Conservation (phyloP, 2,797 vertebrate genomes). For the Hoplostethus atlanticus region DNA sequence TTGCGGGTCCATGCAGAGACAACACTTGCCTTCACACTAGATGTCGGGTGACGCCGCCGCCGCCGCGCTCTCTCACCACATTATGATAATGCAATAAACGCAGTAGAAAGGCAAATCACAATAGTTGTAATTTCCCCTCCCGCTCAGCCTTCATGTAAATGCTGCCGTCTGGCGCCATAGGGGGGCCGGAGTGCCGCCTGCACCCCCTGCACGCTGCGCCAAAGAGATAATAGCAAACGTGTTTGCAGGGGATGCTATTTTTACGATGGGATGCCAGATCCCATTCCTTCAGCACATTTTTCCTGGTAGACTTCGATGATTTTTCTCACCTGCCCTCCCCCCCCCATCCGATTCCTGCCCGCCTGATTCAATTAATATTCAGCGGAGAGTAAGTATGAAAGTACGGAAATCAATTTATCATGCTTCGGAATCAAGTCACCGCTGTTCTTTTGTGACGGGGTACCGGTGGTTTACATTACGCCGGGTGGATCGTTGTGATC, state of each 20-base stretch:
- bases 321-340: conserved; percentile 56
- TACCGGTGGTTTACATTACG: conserved; percentile 62
- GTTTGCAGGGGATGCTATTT: conserved; percentile 83
- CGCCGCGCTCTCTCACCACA: conserved; percentile 52
- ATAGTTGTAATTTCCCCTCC: conserved; percentile 78
- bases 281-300: conserved; percentile 73
- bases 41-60: conserved; percentile 40
- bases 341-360: conserved; percentile 55
- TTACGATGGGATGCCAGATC: conserved; percentile 75
- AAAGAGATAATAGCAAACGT: conserved; percentile 81
- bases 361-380: conserved; percentile 79
- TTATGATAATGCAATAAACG: conserved; percentile 82
- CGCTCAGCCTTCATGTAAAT: conserved; percentile 76
- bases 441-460: conserved; percentile 66
- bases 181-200: conserved; percentile 65
- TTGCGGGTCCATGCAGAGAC: conserved; percentile 27
- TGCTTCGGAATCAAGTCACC: conserved; percentile 71
- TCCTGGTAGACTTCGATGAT: conserved; percentile 61
- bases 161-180: conserved; percentile 68
- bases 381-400: conserved; percentile 74
- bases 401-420: conserved; percentile 84
- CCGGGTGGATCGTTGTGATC: conserved; percentile 42
- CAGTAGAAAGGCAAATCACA: conserved; percentile 74
- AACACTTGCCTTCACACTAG: conserved; percentile 28
- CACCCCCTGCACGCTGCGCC: conserved; percentile 52